Conservation (phyloP, 2,113 vertebrate genomes). For the Copsychus sechellarum region DNA sequence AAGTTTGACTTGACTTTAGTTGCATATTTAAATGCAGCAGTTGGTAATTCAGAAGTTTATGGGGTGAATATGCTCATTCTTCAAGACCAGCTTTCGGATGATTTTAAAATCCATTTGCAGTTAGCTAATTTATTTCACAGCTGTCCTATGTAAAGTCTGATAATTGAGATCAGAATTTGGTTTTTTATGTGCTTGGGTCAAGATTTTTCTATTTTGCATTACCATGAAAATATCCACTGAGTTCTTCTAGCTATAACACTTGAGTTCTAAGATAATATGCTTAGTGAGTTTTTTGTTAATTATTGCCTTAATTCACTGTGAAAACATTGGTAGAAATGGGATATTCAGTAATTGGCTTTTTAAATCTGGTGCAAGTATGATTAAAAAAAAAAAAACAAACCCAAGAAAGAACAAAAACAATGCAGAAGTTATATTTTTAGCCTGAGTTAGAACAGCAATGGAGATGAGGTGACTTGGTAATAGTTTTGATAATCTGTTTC, state of each 20-base stretch:
- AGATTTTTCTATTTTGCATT: neutral
- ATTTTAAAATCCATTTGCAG: neutral
- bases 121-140: neutral
- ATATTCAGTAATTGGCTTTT: neutral
- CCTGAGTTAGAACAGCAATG: neutral
- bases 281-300: neutral
- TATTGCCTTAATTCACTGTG: neutral
- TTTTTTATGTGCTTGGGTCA: neutral
- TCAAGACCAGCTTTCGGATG: neutral
- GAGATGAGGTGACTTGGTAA: neutral
- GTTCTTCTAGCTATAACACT: neutral
- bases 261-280: neutral
- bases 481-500: neutral
- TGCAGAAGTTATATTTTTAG: neutral
- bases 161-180: neutral
- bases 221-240: neutral
- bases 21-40: neutral
- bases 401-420: neutral
- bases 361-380: neutral
- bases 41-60: neutral
- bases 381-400: accelerated
- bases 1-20: neutral
- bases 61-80: neutral
- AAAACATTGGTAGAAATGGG: neutral
- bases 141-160: neutral